These are phyloP conservation scores for Chelonus formosanus DNA, from an alignment of 2,888 invertebrate genomes.

Conservation along the genomic window DNA sequence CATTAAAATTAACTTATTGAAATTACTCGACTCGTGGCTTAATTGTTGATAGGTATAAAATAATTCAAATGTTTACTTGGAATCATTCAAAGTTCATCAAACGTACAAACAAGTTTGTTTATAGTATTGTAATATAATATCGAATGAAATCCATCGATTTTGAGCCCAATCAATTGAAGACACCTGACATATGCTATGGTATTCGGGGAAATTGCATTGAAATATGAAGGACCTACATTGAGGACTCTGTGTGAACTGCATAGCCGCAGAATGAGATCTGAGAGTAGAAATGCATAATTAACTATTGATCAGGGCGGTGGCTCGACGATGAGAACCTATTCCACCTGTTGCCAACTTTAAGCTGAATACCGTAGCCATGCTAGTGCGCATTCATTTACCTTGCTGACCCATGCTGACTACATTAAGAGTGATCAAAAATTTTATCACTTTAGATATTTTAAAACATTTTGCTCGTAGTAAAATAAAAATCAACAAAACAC, in stretches of 20 bases:
- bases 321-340: slow-evolving; percentile 42
- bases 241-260: slow-evolving; percentile 8
- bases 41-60: too few relatives aligned
- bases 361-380: neutral
- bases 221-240: slow-evolving; percentile 18
- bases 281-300: slow-evolving; percentile 50
- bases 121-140: neutral
- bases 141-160: too few relatives aligned
- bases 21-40: too few relatives aligned
- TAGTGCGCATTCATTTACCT: neutral
- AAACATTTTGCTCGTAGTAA: too few relatives aligned
- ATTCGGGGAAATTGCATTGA: slow-evolving; percentile 12
- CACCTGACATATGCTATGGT: neutral
- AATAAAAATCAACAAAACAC: too few relatives aligned
- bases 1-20: too few relatives aligned
- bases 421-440: neutral
- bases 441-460: too few relatives aligned
- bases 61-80: too few relatives aligned
- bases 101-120: neutral
- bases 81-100: neutral
- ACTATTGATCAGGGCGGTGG: slow-evolving; percentile 60
- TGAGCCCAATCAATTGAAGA: too few relatives aligned
- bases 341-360: slow-evolving; percentile 54
- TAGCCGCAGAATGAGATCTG: slow-evolving; percentile 20
- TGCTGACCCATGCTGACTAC: neutral